These are phyloP conservation scores for Phasia obesa DNA, from an alignment of 2,888 invertebrate species.

Conservation along the genomic window DNA sequence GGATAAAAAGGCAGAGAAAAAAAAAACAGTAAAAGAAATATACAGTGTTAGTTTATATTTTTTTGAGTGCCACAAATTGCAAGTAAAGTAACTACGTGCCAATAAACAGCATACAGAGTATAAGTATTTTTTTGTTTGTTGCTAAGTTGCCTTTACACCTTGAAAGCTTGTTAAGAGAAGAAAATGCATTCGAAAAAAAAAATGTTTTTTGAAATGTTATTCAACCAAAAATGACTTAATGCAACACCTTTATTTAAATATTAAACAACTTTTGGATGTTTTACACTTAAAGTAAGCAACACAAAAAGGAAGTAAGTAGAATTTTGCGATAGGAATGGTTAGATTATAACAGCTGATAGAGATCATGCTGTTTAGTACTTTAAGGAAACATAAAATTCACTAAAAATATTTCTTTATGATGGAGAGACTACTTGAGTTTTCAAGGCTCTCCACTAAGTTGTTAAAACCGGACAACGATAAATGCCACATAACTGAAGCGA, in stretches of 20 bases:
- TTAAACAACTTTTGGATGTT: conserved; percentile 48
- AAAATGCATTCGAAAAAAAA: conserved; percentile 5
- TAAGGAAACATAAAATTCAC: too few relatives aligned
- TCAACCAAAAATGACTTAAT: conserved; percentile 54
- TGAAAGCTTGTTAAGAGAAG: not conserved
- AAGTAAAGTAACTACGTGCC: conserved; percentile 62
- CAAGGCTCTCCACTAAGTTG: too few relatives aligned
- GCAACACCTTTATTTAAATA: conserved; percentile 61
- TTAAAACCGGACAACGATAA: too few relatives aligned
- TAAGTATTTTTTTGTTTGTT: not conserved
- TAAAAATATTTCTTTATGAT: too few relatives aligned
- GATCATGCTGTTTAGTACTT: too few relatives aligned
- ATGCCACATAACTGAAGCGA: too few relatives aligned
- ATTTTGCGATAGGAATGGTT: not conserved
- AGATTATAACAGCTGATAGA: too few relatives aligned
- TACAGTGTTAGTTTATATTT: conserved; percentile 17
- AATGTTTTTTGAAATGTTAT: conserved; percentile 40
- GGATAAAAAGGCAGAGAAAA: conserved; percentile 1
- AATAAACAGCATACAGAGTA: conserved; percentile 50
- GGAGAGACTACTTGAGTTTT: too few relatives aligned
- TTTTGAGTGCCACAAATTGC: conserved; percentile 33
- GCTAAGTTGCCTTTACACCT: not conserved
- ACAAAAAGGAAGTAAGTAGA: not conserved
- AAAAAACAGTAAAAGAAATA: not conserved
- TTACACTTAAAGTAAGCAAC: conserved; percentile 1